phyloP scores from a whole-genome alignment of 1,140 invertebrate species.

The Agraylea sexmaculata region DNA sequence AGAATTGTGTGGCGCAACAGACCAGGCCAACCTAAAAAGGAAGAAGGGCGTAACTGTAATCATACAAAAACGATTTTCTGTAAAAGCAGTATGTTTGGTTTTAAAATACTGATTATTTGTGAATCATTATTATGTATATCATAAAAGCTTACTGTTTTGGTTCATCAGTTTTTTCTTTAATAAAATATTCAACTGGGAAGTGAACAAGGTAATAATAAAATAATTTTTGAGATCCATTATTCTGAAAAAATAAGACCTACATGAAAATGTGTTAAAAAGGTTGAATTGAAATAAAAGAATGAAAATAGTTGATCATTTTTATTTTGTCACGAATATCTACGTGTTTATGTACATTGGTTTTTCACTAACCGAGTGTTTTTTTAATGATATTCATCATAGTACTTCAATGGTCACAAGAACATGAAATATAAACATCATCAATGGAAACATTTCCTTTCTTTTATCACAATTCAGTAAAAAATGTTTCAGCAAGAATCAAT shows the following conservation, averaged over 20 bases:
- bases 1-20: too few species aligned
- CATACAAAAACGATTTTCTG: too few species aligned
- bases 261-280: constrained; percentile 4
- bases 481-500: constrained; percentile 13
- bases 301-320: constrained; percentile 21
- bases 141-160: constrained; percentile 2
- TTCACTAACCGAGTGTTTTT: constrained; percentile 22
- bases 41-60: too few species aligned
- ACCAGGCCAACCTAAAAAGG: too few species aligned
- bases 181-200: not conserved
- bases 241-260: too few species aligned
- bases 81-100: too few species aligned
- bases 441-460: constrained; percentile 11
- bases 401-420: constrained; percentile 17
- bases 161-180: not conserved
- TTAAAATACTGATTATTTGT: not conserved
- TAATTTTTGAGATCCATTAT: constrained; percentile 1
- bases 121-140: not conserved
- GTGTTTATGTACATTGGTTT: constrained; percentile 23
- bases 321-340: constrained; percentile 22
- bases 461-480: constrained; percentile 6
- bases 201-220: constrained; percentile 1
- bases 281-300: constrained; percentile 6
- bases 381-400: constrained; percentile 21
- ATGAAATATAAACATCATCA: constrained; percentile 11